These are phyloP conservation scores for Empidonax alnorum DNA, from an alignment of 2,113 vertebrate genomes.

Conservation along the genomic window DNA sequence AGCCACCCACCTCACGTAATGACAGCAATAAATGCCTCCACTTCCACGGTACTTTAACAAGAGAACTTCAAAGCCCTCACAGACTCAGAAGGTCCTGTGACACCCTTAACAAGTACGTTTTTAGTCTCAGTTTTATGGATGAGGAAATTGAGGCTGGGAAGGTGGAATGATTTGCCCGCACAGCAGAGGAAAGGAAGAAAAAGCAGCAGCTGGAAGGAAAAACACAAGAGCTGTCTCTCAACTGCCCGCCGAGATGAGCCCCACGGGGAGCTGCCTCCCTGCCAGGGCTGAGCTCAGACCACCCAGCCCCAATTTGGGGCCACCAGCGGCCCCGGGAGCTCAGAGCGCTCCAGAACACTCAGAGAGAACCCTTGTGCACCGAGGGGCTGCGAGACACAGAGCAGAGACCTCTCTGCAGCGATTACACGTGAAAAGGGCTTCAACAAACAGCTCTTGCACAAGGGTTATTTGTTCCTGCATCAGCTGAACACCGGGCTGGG, in stretches of 20 bases:
- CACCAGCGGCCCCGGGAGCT: rapidly evolving
- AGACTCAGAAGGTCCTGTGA: constrained; percentile 6
- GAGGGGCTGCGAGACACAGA: rapidly evolving
- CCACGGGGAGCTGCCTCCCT: background rate
- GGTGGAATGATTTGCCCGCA: background rate
- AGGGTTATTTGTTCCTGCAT: background rate
- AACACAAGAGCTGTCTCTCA: background rate
- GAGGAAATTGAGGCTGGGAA: constrained; percentile 20
- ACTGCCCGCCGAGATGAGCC: rapidly evolving
- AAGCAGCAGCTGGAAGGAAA: background rate
- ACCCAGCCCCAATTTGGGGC: rapidly evolving
- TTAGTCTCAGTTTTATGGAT: constrained; percentile 65
- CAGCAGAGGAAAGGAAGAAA: background rate
- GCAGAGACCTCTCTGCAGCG: background rate
- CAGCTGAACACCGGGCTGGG: background rate
- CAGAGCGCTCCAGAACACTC: rapidly evolving
- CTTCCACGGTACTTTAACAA: background rate
- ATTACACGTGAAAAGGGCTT: background rate
- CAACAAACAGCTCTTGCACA: rapidly evolving
- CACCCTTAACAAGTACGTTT: constrained; percentile 22
- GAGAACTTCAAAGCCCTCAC: constrained; percentile 44
- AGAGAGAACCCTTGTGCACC: rapidly evolving
- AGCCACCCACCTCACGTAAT: background rate
- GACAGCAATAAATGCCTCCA: background rate
- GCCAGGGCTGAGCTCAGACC: background rate